Evolutionary conservation across 2,113 vertebrate species (phyloP).

Genomic region (Calcarius ornatus): DNA sequence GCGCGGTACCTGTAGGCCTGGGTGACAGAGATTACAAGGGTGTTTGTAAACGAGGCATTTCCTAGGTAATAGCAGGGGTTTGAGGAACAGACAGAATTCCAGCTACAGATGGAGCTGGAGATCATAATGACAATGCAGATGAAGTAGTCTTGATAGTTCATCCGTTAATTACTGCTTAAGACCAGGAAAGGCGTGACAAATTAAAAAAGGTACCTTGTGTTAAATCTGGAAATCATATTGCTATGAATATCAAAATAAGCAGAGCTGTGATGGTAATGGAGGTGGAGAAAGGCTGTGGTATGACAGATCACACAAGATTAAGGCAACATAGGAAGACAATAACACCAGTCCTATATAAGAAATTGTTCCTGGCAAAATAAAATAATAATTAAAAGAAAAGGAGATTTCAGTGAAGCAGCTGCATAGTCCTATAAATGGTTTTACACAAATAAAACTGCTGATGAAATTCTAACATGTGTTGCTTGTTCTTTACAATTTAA

Average conservation of each 20-base stretch:
- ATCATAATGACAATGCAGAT: neutral
- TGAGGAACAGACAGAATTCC: neutral
- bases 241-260: neutral
- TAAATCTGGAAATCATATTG: slow-evolving; percentile 1
- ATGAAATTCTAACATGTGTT: neutral
- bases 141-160: neutral
- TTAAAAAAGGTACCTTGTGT: neutral
- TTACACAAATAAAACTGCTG: neutral
- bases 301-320: neutral
- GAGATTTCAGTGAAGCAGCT: neutral
- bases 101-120: neutral
- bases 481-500: neutral
- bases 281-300: neutral
- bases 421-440: neutral
- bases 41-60: neutral
- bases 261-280: neutral
- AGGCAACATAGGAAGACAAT: neutral
- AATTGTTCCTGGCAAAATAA: slow-evolving; percentile 10
- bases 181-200: neutral
- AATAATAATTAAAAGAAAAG: neutral
- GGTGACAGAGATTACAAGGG: slow-evolving; percentile 66
- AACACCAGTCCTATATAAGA: neutral
- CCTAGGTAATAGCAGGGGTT: neutral
- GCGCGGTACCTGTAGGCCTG: slow-evolving; percentile 54
- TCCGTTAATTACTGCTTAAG: neutral